phyloP scores from a whole-genome alignment of 2,888 invertebrate genomes.

The Stenolophus ochropezus region DNA sequence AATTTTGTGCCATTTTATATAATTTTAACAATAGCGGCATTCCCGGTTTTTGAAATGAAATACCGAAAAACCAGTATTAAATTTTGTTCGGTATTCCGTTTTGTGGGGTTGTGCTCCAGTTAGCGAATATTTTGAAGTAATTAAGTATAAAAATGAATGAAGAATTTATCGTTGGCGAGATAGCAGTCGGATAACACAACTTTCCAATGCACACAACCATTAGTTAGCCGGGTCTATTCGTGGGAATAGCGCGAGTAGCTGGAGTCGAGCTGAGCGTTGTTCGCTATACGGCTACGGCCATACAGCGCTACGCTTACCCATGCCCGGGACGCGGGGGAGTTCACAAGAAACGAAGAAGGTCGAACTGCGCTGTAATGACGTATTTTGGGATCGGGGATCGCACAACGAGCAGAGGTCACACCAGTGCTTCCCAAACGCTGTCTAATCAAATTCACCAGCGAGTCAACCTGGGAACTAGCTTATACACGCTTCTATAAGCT shows the following conservation, averaged over 20 bases:
- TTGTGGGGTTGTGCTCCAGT: neutral
- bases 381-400: constrained; percentile 41
- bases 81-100: neutral
- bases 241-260: constrained; percentile 20
- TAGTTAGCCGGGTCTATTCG: constrained; percentile 22
- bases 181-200: constrained; percentile 35
- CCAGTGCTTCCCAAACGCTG: neutral
- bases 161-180: constrained; percentile 21
- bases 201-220: constrained; percentile 33
- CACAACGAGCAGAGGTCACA: constrained; percentile 31
- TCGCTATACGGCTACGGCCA: neutral
- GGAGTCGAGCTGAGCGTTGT: neutral
- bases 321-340: neutral
- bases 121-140: constrained; percentile 18
- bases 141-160: constrained; percentile 17
- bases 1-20: no score
- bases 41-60: no score
- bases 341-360: constrained; percentile 31
- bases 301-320: neutral
- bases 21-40: no score
- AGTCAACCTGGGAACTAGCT: neutral
- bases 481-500: neutral
- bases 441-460: neutral
- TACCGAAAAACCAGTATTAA: neutral
- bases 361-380: constrained; percentile 27